Evolutionary conservation across 2,113 vertebrate genomes (phyloP), one percentile per base, ranked within the genome.

Genomic region (Platycercus adscitus): DNA sequence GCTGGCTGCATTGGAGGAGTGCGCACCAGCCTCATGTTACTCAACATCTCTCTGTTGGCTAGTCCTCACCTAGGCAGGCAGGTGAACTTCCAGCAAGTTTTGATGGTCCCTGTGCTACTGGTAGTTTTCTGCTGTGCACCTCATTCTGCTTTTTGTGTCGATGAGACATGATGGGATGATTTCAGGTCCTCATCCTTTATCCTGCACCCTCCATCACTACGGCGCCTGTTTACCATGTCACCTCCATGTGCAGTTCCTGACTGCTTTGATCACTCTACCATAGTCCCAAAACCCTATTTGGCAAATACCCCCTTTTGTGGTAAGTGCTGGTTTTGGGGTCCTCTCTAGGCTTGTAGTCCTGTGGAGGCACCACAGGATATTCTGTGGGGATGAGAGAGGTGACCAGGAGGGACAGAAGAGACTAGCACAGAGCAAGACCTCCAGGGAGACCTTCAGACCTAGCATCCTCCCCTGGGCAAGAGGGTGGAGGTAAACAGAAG

Each of bases 141-240:
- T 16, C 49, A 58, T 21, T 43, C 15, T 90, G 53, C 26, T 69
- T 89, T 86, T 44, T n/a, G 15, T 47, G 49, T 23, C 46, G 28
- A 56, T 2, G 4, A 17, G 41, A 31, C 0, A 0, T 53, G n/a
- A 39, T 17, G 31, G 28, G 37, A 63, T 1, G 35, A 60, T 70
- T 82, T 47, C 52, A 82, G 24, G 19, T 43, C n/a, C 28, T 79
- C 2, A 1, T 47, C 20, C 70, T 31, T 82, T 64, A 41, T 26
- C 9, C 28, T 29, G 7, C 35, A 21, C 18, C 8, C 7, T 72
- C 24, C 2, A 6, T 44, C 29, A 23, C 16, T 66, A 2, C 35
- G 58, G 11, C 13, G 26, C 39, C 29, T 72, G 17, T 50, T 75
- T 47, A 19, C 35, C 31, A 7, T 46, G 37, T 63, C 31, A 29